Percentiles rank a stretch among this genome's conserved stretches.
Evolutionary conservation across 2,888 invertebrate species (phyloP).

Genomic region (Ellobium chinense): DNA sequence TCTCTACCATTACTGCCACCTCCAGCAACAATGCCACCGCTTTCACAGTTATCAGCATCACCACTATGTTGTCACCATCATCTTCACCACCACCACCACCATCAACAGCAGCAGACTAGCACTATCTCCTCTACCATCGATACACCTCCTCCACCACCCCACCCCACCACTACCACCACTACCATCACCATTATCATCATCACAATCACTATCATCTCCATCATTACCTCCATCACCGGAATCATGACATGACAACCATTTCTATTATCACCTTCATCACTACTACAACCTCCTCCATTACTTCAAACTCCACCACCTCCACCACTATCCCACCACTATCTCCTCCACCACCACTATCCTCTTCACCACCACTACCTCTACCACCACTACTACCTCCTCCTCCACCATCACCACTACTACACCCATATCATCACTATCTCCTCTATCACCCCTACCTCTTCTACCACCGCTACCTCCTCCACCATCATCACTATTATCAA

Average conservation of each 20-base stretch:
- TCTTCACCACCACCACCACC: not conserved
- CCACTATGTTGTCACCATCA: not conserved
- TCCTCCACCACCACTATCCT: not conserved
- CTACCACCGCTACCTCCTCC: too few species aligned
- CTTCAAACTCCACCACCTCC: not conserved
- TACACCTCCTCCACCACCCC: not conserved
- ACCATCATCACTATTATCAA: too few species aligned
- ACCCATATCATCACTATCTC: not conserved
- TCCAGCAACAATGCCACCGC: too few species aligned
- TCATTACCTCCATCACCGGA: not conserved
- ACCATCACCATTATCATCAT: not conserved
- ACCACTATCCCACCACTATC: not conserved
- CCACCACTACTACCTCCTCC: not conserved
- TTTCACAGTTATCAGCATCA: not conserved
- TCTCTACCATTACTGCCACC: too few species aligned
- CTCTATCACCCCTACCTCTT: too few species aligned
- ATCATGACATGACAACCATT: not conserved
- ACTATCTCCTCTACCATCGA: not conserved
- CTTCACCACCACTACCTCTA: not conserved
- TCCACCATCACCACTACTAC: too few species aligned
- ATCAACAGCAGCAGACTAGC: not conserved
- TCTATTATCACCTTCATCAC: conserved; percentile 1
- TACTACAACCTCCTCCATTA: not conserved
- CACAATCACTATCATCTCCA: not conserved
- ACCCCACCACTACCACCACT: not conserved